Conservation (phyloP, 2,113 vertebrate genomes). For the Chamaetylas fuelleborni region DNA sequence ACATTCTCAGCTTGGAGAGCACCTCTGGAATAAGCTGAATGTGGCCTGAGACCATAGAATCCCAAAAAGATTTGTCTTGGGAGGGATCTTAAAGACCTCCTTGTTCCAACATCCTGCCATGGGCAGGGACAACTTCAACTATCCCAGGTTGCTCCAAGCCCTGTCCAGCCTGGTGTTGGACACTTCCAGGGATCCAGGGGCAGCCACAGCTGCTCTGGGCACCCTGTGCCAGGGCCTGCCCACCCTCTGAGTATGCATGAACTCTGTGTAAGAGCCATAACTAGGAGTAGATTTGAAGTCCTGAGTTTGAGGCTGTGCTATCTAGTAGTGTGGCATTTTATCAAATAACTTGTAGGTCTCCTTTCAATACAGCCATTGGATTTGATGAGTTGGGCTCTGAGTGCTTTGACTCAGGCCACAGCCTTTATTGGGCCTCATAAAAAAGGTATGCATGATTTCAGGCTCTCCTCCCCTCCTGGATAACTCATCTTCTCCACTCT, state of each 20-base stretch:
- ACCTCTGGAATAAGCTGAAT: background rate
- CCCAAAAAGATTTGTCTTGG: background rate
- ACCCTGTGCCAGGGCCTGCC: background rate
- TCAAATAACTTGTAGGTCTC: background rate
- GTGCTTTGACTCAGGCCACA: background rate
- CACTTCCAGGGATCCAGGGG: background rate
- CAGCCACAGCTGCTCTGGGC: background rate
- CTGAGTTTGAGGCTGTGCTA: background rate
- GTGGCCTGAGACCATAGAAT: background rate
- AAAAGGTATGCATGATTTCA: slow-evolving; percentile 38
- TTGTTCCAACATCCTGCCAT: background rate
- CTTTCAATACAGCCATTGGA: background rate
- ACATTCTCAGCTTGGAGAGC: background rate
- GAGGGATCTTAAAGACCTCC: background rate
- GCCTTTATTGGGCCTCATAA: background rate
- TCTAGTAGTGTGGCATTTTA: background rate
- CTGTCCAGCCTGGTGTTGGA: accelerated
- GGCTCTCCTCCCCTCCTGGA: background rate
- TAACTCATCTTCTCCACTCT: slow-evolving; percentile 7
- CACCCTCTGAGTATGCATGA: background rate
- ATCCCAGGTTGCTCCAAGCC: background rate
- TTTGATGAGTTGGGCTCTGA: background rate
- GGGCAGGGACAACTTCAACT: background rate
- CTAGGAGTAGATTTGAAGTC: background rate
- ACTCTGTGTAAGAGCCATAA: background rate